Percentiles rank a stretch among this genome's conserved stretches.
Evolutionary conservation across 2,888 invertebrate species (phyloP).

Genomic region (Drosophila niveifrons): DNA sequence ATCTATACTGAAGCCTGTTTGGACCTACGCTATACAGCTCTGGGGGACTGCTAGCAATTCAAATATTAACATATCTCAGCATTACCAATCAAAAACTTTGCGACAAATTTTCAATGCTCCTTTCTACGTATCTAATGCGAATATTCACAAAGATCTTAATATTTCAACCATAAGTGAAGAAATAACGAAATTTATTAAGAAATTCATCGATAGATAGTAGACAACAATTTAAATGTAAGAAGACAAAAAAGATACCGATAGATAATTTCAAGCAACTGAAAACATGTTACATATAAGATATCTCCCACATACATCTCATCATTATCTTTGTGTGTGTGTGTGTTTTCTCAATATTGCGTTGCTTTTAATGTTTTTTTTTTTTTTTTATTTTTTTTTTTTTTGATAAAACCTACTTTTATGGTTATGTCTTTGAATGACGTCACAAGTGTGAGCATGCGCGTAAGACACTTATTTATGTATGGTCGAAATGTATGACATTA

Average conservation of each 20-base stretch:
- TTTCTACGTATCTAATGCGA: not conserved
- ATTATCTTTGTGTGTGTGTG: too few species aligned
- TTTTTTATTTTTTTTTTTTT: too few species aligned
- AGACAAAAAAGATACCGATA: too few species aligned
- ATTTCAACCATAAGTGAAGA: not conserved
- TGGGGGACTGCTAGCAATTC: constrained; percentile 24
- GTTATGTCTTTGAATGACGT: not conserved
- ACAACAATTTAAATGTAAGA: too few species aligned
- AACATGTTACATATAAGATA: too few species aligned
- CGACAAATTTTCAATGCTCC: constrained; percentile 9
- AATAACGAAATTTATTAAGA: constrained; percentile 5
- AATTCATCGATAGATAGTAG: constrained; percentile 1
- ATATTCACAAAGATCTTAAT: constrained; percentile 2
- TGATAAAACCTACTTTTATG: too few species aligned
- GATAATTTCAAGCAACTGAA: too few species aligned
- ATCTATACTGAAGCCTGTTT: constrained; percentile 11
- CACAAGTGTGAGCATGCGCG: constrained; percentile 28
- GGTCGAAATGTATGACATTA: constrained; percentile 10
- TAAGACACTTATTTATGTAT: not conserved
- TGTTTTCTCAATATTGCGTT: too few species aligned
- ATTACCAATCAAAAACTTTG: constrained; percentile 18
- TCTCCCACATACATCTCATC: too few species aligned
- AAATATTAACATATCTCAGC: constrained; percentile 15
- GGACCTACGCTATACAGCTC: constrained; percentile 18
- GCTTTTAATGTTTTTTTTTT: too few species aligned